Percentiles rank a stretch among this genome's conserved stretches.
Evolutionary conservation across 1,140 invertebrate species (phyloP).

Genomic region (Palaemon carinicauda): DNA sequence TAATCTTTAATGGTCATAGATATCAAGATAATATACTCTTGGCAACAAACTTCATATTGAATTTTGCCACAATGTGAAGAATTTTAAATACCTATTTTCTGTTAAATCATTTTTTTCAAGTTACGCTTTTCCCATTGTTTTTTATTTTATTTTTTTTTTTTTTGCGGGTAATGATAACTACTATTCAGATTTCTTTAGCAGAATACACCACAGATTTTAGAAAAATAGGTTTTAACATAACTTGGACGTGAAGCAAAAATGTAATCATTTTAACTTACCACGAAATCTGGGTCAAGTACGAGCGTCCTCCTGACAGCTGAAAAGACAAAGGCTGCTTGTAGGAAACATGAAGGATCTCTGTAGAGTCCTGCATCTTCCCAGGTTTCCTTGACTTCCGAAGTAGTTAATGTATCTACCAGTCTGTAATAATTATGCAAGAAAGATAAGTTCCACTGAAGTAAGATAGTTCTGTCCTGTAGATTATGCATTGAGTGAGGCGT

Average conservation of each 20-base stretch:
- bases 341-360: constrained; percentile 15
- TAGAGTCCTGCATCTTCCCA: constrained; percentile 36
- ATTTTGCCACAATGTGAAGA: too few relatives aligned
- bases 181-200: too few relatives aligned
- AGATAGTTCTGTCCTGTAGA: not conserved
- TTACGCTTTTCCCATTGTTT: too few relatives aligned
- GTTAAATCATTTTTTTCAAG: too few relatives aligned
- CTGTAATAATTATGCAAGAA: not conserved
- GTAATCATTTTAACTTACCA: not conserved
- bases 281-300: constrained; percentile 37
- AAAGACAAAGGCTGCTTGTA: constrained; percentile 31
- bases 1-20: too few relatives aligned
- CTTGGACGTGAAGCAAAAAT: not conserved
- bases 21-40: too few relatives aligned
- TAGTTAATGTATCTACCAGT: constrained; percentile 28
- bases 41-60: too few relatives aligned
- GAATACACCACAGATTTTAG: too few relatives aligned
- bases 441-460: not conserved
- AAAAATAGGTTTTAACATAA: not conserved
- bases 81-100: too few relatives aligned
- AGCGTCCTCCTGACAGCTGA: constrained; percentile 21
- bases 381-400: not conserved
- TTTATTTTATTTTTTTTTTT: too few relatives aligned
- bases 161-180: too few relatives aligned
- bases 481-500: not conserved